These are phyloP conservation scores for Gymnoscopelus braueri DNA, from an alignment of 2,797 vertebrate species.

Conservation along the genomic window DNA sequence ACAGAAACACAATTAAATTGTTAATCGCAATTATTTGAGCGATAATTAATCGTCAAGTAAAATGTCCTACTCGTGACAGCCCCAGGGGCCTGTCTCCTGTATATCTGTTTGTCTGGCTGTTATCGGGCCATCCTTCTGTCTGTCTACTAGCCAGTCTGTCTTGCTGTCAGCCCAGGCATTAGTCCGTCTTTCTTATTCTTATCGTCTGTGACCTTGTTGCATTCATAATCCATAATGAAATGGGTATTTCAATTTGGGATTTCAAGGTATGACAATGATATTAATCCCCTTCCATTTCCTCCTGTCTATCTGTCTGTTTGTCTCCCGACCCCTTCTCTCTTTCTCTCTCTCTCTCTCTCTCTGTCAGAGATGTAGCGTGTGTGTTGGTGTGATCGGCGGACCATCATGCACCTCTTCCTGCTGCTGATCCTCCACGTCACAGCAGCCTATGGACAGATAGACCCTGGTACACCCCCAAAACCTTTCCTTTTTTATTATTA, in stretches of 20 bases:
- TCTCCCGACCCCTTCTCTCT: neutral
- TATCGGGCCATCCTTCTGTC: neutral
- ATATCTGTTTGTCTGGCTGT: neutral
- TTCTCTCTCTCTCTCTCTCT: slow-evolving; percentile 5
- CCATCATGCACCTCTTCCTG: slow-evolving; percentile 90
- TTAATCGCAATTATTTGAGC: too few species aligned
- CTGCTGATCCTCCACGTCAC: slow-evolving; percentile 84
- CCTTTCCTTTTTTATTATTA: too few species aligned
- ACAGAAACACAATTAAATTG: too few species aligned
- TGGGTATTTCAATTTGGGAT: too few species aligned
- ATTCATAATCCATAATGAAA: too few species aligned
- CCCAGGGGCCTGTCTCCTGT: neutral
- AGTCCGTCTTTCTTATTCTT: slow-evolving; percentile 9
- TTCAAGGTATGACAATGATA: too few species aligned
- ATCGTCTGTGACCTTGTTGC: too few species aligned
- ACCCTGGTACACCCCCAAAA: slow-evolving; percentile 79
- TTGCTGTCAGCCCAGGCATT: neutral
- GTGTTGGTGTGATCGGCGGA: slow-evolving; percentile 70
- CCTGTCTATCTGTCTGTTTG: neutral
- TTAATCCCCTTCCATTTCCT: neutral
- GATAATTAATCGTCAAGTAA: too few species aligned
- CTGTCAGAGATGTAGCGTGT: slow-evolving; percentile 81
- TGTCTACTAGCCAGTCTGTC: neutral
- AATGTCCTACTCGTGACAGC: too few species aligned
- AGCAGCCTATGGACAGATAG: slow-evolving; percentile 83